Evolutionary conservation across 2,888 invertebrate genomes (phyloP), one percentile per base, ranked within the genome.

Genomic region (Tanypteryx hageni): DNA sequence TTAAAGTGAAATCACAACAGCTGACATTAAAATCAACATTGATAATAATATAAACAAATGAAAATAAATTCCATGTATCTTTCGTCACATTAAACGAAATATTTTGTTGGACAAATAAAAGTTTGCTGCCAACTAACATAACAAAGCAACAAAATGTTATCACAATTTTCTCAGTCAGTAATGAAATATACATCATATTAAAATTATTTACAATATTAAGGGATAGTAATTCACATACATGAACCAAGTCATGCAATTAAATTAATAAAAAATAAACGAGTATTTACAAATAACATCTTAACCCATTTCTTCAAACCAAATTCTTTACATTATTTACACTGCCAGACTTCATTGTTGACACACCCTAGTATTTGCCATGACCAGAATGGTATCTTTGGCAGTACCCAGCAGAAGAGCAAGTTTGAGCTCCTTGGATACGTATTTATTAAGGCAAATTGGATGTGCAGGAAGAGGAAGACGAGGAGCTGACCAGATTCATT

Each of bases 401-500:
- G 18, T 68, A 44, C 31, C 44, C 44, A 61, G 18, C 68, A 89
- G 68, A 89, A 16, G 44, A 64, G 44, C 44, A 68, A 18, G 8
- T 18, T 10, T 89, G 18, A 89, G 31, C 89, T 64, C n/a, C 27
- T 11, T 44, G 44, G 44, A 44, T 44, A 44, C 61, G 44, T 31
- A 44, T 89, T 9, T 56, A 68, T 64, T 89, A 89, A 89, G 89
- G 89, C 89, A 89, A n/a, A 64, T 89, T 89, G 89, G 89, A 89
- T 18, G 89, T 89, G 89, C 64, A n/a, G 18, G 89, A 89, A 9
- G 89, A 89, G 22, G 89, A 68, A 31, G 89, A 64, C 44, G 64
- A 64, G 3, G 89, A 68, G 64, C 89, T 68, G 44, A 68, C 89
- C 89, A 92, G 64, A 56, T 92, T 92, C 94, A 95, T 94, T 13